Base-by-base conservation (phyloP, 2,888 invertebrate genomes). In the Leptura quadrifasciata region DNA sequence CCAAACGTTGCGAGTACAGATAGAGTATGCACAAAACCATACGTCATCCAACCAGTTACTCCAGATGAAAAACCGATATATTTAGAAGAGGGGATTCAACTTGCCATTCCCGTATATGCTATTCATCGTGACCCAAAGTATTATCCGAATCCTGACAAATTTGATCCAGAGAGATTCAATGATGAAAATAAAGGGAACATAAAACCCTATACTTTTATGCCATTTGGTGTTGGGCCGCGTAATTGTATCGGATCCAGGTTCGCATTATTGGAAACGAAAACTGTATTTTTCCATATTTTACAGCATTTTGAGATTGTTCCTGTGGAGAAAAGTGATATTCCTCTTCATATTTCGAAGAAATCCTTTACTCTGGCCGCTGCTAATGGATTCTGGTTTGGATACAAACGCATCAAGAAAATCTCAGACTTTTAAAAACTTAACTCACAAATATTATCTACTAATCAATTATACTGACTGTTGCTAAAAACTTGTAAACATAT, bases 151-250 rank as follows among this genome's bases (percentile, higher is more conserved):
- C 91, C 91, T 0, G 86, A 88, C 3, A 83, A 78, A 5, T 91
- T 91, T 77, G 86, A 90, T 82, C 91, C 91, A 0, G 89, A 89
- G 10, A 39, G 77, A 58, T 77, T 77, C 63, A 61, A 47, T 17
- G 72, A 67, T 2, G 77, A 71, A 27, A 86, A 86, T 64, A 87
- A 86, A 76, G 85, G 86, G 0, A 88, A 88, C 0, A 88, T 91
- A 39, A 83, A 88, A 73, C 90, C 90, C 0, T 90, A 89, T 76
- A 89, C 90, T 0, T 91, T 88, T 78, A 83, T 90, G 85, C 91
- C 91, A 0, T 91, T 91, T 79, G 91, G 91, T 2, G 78, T 85
- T 58, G 91, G 91, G 1, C 91, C 91, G 0, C 88, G 91, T 72
- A 89, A 86, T 79, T 92, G 91, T 80, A 89, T 91, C 69, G 91